These are phyloP conservation scores for Chaunax sp. DNA, from an alignment of 2,797 vertebrate species.

Conservation along the genomic window DNA sequence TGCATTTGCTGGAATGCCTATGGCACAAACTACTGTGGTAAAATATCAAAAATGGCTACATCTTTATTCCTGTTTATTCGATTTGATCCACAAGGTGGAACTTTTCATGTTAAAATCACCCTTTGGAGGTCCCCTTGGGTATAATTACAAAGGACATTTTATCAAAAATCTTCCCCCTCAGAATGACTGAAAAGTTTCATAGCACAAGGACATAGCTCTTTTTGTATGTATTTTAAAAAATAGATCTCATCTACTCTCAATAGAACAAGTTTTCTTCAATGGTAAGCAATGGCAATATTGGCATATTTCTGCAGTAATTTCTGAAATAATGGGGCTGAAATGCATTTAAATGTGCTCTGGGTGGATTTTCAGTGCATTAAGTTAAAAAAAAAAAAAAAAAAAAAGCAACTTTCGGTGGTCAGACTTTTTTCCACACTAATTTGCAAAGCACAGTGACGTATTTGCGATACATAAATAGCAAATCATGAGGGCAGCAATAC, in stretches of 20 bases:
- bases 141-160: neutral
- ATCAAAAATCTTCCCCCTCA: conserved; percentile 3
- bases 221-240: conserved; percentile 18
- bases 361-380: conserved; percentile 34
- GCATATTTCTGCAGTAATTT: conserved; percentile 6
- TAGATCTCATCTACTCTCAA: conserved; percentile 6
- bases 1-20: conserved; percentile 1
- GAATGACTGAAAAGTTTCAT: neutral
- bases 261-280: neutral
- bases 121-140: neutral
- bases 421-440: conserved; percentile 5
- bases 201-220: neutral
- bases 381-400: neutral
- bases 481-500: conserved; percentile 8
- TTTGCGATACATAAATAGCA: conserved; percentile 10
- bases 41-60: neutral
- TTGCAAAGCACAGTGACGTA: conserved; percentile 5
- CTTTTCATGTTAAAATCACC: neutral
- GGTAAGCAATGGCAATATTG: neutral
- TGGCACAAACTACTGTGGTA: too few species aligned
- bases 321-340: conserved; percentile 15
- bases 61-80: neutral
- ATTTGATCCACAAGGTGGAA: neutral
- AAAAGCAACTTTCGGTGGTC: conserved; percentile 3
- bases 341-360: neutral